Base-by-base conservation (phyloP, 92 coral and sea anemone species). In the Phymanthus crucifer region DNA sequence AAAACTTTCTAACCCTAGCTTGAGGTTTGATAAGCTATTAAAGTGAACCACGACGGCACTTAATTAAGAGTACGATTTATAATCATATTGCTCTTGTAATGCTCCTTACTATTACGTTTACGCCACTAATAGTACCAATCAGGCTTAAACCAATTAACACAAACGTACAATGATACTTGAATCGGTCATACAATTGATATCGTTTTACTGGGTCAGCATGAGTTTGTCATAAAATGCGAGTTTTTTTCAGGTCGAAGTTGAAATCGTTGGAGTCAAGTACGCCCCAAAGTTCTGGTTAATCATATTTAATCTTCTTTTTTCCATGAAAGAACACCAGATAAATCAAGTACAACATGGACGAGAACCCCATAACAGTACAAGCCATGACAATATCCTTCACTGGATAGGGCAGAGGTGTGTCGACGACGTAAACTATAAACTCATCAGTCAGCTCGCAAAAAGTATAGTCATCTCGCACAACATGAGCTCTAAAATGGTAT, bases 291-390 rank as follows among this genome's bases (percentile, higher is more conserved):
- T 54, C 8, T 8, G 1, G n/a, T 71, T 66, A 89, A 32, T 92
- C 94, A 66, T 87, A 87, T 78, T 89, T 90, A 86, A 92, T 86
- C 72, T 85, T 90, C 83, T 95, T 88, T 81, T 85, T 86, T 10
- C 92, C 92, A 75, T 95, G 93, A 70, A 93, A 87, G 64, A 80
- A 71, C 85, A 90, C 81, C 66, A 88, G 78, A 71, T 92, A 95
- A 45, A 88, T 92, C 61, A 95, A 26, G 61, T 87, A 86, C 40
- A 93, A 57, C 78, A 91, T 7, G 77, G 83, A 67, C 1, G 89
- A 90, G 80, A 93, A 95, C 2, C 86, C 92, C 97, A 95, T 90
- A 47, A 89, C 98, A 47, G 98, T 95, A 73, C 97, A 89, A 57
- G 97, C 89, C 48, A 97, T 84, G 24, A 95, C 97, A 31, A 95